phyloP scores from a whole-genome alignment of 2,797 vertebrate genomes.

The Scolopax rusticola region DNA sequence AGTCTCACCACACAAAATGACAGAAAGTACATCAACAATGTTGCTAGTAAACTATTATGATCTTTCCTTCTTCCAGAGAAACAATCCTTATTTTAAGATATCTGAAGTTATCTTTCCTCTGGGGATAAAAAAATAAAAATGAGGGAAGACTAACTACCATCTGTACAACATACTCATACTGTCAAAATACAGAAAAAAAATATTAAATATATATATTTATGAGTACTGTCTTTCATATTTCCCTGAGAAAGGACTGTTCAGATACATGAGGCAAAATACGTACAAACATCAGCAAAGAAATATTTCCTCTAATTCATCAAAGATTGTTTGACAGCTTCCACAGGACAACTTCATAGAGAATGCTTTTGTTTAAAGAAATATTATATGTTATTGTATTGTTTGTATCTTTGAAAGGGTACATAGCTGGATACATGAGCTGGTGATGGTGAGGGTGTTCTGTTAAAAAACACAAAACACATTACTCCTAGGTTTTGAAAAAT shows the following conservation, averaged over 20 bases:
- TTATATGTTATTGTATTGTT: not conserved
- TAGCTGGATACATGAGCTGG: accelerated
- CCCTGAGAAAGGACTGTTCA: not conserved
- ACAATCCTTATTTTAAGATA: not conserved
- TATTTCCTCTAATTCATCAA: not conserved
- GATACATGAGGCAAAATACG: not conserved
- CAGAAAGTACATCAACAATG: not conserved
- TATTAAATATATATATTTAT: not conserved
- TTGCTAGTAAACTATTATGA: not conserved
- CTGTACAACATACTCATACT: not conserved
- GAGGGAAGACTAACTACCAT: accelerated
- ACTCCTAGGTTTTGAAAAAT: not conserved
- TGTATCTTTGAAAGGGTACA: not conserved
- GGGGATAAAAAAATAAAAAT: not conserved
- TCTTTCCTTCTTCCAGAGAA: not conserved
- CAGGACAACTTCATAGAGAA: not conserved
- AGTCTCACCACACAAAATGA: not conserved
- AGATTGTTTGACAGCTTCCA: not conserved
- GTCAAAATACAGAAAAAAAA: not conserved
- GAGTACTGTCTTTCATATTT: not conserved
- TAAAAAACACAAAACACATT: accelerated
- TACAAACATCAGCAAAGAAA: not conserved
- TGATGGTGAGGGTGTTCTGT: not conserved
- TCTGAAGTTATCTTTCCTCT: not conserved
- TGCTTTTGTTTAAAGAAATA: not conserved